Evolutionary conservation across 2,113 vertebrate genomes (phyloP).

Genomic region (Cisticola juncidis): DNA sequence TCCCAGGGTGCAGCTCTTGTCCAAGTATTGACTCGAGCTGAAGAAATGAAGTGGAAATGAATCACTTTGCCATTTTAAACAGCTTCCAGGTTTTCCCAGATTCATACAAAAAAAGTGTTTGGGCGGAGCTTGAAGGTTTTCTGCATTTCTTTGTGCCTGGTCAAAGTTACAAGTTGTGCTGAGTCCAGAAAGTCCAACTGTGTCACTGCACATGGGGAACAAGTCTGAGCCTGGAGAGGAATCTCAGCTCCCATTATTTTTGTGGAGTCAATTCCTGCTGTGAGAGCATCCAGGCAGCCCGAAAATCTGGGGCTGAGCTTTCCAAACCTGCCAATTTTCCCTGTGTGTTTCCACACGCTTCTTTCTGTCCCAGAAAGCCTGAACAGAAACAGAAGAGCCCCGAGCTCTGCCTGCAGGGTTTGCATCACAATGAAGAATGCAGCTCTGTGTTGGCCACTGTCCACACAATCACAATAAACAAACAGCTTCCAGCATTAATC

Average conservation of each 20-base stretch:
- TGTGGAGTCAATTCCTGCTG: not conserved
- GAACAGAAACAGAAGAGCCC: not conserved
- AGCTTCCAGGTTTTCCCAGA: not conserved
- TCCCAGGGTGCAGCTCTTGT: not conserved
- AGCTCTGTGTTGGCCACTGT: not conserved
- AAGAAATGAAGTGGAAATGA: conserved; percentile 23
- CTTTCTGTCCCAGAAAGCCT: not conserved
- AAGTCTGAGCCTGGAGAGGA: not conserved
- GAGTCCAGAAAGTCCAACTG: not conserved
- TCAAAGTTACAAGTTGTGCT: not conserved
- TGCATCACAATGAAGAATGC: not conserved
- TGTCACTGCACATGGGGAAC: not conserved
- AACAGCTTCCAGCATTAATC: not conserved
- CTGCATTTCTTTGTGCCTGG: not conserved
- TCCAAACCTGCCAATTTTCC: not conserved
- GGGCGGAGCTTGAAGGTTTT: not conserved
- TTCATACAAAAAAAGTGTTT: not conserved
- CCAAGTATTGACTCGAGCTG: not conserved
- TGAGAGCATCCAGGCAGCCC: not conserved
- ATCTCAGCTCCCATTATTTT: not conserved
- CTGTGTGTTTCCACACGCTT: rapidly evolving
- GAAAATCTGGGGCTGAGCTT: not conserved
- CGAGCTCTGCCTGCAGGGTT: not conserved
- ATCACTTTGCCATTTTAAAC: not conserved
- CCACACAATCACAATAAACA: not conserved